Evolutionary conservation across 1,140 invertebrate species (phyloP), one percentile per base, ranked within the genome.

Genomic region (Drosophila orosa): DNA sequence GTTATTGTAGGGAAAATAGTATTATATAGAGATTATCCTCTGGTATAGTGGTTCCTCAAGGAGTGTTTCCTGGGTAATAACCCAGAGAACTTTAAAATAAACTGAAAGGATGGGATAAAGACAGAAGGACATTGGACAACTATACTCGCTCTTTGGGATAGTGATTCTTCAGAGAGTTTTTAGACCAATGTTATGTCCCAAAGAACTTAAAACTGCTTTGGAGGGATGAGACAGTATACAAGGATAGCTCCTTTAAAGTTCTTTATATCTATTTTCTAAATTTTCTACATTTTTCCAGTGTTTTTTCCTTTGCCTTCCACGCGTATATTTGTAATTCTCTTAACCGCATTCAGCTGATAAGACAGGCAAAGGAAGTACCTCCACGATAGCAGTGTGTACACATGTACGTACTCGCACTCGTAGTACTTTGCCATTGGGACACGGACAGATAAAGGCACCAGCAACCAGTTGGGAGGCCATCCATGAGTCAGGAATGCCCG

Each of bases 381-480:
- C 40, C 33, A 52, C 47, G 65, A 74, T 42, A 74, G 35, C 52
- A 29, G 48, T 56, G 33, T 40, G 40, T 39, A 58, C 59, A 35
- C 17, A 35, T 24, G 17, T 35, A 54, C 48, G 59, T 33, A 52
- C 29, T 37, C 35, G 35, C 6, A 37, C 35, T 33, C 48, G 48
- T 50, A n/a, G 45, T 12, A 58, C 39, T 57, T 52, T 80, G 54
- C 50, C 57, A 45, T 57, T 75, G 65, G 79, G 69, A 72, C 78
- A 78, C 50, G 27, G 22, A 31, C 59, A 82, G 82, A 86, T 86
- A 86, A 86, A 85, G 58, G 69, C 67, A 87, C 44, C 50, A 69
- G 58, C 60, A 22, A 52, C 29, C 48, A 54, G 50, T 44, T 35
- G 37, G 35, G 35, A 42, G 65, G 60, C 65, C 45, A 48, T 33